Evolutionary conservation across 2,888 invertebrate genomes (phyloP), one percentile per base, ranked within the genome.

Genomic region (Linnaemya tessellans): DNA sequence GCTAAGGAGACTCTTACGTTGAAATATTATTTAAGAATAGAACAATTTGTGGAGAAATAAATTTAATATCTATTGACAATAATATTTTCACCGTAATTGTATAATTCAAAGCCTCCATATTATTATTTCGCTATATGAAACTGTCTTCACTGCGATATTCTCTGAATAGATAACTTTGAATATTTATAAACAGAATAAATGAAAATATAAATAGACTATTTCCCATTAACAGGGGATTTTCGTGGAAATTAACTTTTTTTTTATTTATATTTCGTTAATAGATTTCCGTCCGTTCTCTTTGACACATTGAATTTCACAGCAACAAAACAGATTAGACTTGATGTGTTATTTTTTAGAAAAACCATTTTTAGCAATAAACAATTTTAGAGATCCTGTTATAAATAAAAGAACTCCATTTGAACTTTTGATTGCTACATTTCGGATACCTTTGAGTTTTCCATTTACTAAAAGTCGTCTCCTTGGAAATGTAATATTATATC

Each of bases 291-390:
- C 43, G 58, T 43, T 25, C 30, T 18, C 1, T 41, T 73, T 73
- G 46, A 46, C 46, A 60, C 46, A 56, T 58, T 35, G 58, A 71
- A 58, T 71, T 11, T 58, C 60, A 43, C 30, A 35, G 35, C 46
- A 46, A 30, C 20, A 46, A 73, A 60, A 46, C 46, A 15, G 60
- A 43, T 73, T 73, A 73, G n/a, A 46, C n/a, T 18, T 5, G 3
- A 3, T 15, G 25, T 11, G 3, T n/a, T 41, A 41, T 11, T 13
- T 41, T 13, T 11, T 41, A 13, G 10, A 9, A 41, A 11, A 30
- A 11, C 8, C 13, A 20, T 67, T 67, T 35, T 3, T 20, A 30
- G 1, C n/a, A 11, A 67, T 30, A 35, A 20, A 18, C 4, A 15
- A 15, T n/a, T 30, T 30, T 58, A 1, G 30, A n/a, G 30, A 30